Base-by-base conservation (phyloP, 2,888 invertebrate species). In the Troilus luridus region DNA sequence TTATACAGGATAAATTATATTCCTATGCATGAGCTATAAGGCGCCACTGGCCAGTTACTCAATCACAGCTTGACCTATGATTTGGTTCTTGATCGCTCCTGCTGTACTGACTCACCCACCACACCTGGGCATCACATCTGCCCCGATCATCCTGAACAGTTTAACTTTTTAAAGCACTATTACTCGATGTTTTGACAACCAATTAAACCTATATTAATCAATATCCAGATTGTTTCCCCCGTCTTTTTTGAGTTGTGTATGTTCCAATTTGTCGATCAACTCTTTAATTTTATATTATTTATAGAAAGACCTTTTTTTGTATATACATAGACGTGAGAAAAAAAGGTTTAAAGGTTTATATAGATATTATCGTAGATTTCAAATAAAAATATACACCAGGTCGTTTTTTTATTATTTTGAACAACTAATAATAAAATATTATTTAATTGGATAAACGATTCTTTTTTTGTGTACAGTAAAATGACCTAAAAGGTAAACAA, bases 111-210 rank as follows among this genome's bases (percentile, higher is more conserved):
- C 72, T 77, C 72, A 77, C 72, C 72, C 0, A 10, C 41, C 27
- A 41, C 72, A 77, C 72, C 72, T 77, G 72, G 72, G 17, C 72
- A 27, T 19, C 72, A 77, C 72, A 77, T 77, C 72, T 77, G 72
- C 72, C 17, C 41, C 6, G 8, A 77, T 77, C 72, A 77, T 41
- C 72, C 27, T 8, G 14, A 77, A 77, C 72, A 41, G 72, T 77
- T 77, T 77, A 77, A 77, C 72, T 41, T 77, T 77, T 77, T 77
- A 19, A 77, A 41, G 17, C 27, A 77, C 41, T 41, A 41, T 77
- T 19, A 17, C 72, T 77, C 41, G 24, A 19, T 41, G 7, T 41
- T 67, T 24, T 41, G 72, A 77, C 72, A 77, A 41, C 27, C 72
- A 41, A 77, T 77, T 77, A 77, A 41, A 41, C 41, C 72, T 27